These are phyloP conservation scores for Portunus trituberculatus DNA, from an alignment of 1,140 invertebrate species.

Conservation along the genomic window DNA sequence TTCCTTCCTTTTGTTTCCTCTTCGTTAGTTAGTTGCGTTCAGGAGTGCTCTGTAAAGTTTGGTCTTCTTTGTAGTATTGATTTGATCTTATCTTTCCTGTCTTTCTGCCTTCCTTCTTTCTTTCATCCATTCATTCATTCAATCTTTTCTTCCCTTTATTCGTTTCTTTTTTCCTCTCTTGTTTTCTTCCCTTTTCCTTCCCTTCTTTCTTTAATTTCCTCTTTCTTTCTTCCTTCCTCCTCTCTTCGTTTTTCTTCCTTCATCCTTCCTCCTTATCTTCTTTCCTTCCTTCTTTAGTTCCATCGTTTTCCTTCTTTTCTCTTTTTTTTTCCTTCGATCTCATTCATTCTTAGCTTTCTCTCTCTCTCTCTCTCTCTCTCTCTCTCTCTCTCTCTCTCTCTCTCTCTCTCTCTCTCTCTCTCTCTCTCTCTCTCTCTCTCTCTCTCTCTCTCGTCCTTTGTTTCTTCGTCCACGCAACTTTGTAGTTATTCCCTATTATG, in stretches of 20 bases:
- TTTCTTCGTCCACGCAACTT: too few relatives aligned
- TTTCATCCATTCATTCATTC: not conserved
- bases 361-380: not conserved
- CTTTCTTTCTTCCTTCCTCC: not conserved
- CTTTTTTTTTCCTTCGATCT: not conserved
- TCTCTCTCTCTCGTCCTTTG: too few relatives aligned
- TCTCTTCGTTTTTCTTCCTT: not conserved
- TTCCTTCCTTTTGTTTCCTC: not conserved
- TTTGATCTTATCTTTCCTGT: not conserved
- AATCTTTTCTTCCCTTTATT: not conserved
- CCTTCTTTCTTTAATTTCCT: not conserved
- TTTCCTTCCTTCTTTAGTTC: not conserved
- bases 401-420: constrained; percentile 4
- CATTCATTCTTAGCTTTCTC: not conserved
- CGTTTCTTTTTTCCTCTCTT: not conserved
- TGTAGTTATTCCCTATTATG: too few relatives aligned
- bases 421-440: too few relatives aligned
- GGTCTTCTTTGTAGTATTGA: not conserved
- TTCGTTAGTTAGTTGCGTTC: not conserved
- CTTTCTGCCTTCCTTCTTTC: not conserved
- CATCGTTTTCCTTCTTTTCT: not conserved
- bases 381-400: not conserved
- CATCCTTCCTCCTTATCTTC: not conserved
- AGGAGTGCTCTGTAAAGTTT: not conserved
- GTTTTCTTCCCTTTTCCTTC: not conserved